Base-by-base conservation (phyloP, 1,140 invertebrate species). In the Trichonephila clavata region DNA sequence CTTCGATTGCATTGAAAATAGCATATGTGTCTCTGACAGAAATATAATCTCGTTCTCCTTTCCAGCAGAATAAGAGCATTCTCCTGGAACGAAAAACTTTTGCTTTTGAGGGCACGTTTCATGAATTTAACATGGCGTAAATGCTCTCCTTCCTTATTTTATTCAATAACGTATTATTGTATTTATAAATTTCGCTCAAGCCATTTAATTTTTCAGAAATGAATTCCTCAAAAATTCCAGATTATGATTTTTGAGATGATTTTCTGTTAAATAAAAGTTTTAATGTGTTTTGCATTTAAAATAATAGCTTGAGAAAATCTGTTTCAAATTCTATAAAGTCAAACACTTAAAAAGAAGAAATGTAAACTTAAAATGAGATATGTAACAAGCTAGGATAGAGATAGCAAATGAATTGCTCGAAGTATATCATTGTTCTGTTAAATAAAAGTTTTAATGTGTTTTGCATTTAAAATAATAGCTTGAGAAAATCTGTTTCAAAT, bases 11-110 rank as follows among this genome's bases (percentile, higher is more conserved):
- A 24, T 84, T 59, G 50, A 57, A 84, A 84, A 84, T n/a, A 60
- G 24, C 81, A 84, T 84, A 59, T 84, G 81, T 84, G 81, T 84
- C 81, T 84, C 57, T 60, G 81, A 84, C 81, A 84, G 81, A 84
- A 84, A 84, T 84, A 60, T 84, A 59, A 84, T 59, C 43, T 24
- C 68, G 32, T 32, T 77, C 27, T 77, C 68, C 18, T 50, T 50
- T 32, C 18, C 68, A 77, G 18, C 27, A 27, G 68, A 77, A 77
- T 39, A 77, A 77, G 68, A 32, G 27, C 68, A 32, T 32, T 77
- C 68, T 32, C 3, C 24, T 77, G 68, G 57, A 84, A 84, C 20
- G 13, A 43, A 84, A 84, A 84, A 84, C 24, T 59, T 84, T 59
- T 60, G 81, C 5, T 59, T 84, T 84, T 84, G 39, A 57, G 21